These are phyloP conservation scores for Pimephales promelas DNA, from an alignment of 2,113 vertebrate species.

Conservation along the genomic window DNA sequence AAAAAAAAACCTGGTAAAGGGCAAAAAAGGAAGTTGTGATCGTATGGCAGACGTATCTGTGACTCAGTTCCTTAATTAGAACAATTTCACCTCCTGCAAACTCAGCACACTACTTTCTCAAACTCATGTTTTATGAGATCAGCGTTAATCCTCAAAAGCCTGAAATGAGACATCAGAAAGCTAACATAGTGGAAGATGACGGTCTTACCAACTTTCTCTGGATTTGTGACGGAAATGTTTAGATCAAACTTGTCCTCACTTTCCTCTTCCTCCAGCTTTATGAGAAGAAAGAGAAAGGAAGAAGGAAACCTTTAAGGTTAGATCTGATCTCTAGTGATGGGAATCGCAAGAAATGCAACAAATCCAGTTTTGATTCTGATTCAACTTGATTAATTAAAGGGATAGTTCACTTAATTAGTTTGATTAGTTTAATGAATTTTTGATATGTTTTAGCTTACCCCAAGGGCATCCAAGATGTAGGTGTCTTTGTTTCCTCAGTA, in stretches of 20 bases:
- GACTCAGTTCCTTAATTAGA: not conserved
- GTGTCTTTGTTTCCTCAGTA: too few species aligned
- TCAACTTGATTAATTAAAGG: not conserved
- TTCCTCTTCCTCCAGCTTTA: conserved; percentile 85
- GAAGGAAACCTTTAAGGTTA: not conserved
- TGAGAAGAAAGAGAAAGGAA: not conserved
- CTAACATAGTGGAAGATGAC: not conserved
- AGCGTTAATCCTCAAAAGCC: not conserved
- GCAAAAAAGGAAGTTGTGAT: conserved; percentile 34
- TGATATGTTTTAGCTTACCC: too few species aligned
- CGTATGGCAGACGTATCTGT: not conserved
- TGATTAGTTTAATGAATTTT: too few species aligned
- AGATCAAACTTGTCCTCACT: conserved; percentile 91
- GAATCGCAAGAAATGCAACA: not conserved
- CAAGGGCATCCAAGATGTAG: too few species aligned
- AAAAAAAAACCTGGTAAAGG: conserved; percentile 14
- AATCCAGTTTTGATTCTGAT: not conserved
- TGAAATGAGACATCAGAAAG: not conserved
- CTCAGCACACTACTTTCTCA: not conserved
- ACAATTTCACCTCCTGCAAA: conserved; percentile 18
- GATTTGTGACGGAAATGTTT: conserved; percentile 87
- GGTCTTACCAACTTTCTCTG: conserved; percentile 93
- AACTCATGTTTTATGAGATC: too few species aligned
- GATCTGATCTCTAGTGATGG: not conserved
- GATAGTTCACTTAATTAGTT: too few species aligned